phyloP scores from a whole-genome alignment of 2,888 invertebrate genomes.

The Hedychridium roseum region DNA sequence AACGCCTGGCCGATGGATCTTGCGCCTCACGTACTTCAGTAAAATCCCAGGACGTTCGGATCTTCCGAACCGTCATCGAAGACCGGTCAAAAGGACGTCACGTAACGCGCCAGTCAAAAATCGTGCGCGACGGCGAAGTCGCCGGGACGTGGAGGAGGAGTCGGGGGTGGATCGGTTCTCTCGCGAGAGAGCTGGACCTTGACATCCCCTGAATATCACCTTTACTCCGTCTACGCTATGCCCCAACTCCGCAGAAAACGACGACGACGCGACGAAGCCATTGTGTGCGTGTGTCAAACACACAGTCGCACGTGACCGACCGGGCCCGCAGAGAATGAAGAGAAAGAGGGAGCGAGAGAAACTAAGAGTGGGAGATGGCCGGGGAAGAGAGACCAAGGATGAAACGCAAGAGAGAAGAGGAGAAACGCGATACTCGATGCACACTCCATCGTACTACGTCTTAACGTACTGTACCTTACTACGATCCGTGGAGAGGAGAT shows the following conservation, averaged over 20 bases:
- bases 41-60: too few species aligned
- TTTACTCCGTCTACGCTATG: conserved; percentile 5
- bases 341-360: too few species aligned
- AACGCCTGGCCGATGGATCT: too few species aligned
- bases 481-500: conserved; percentile 20
- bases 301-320: too few species aligned
- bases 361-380: too few species aligned
- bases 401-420: not conserved
- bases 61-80: too few species aligned
- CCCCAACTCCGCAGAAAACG: not conserved
- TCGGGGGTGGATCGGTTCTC: conserved; percentile 13
- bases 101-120: too few species aligned
- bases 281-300: conserved; percentile 7
- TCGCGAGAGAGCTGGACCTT: conserved; percentile 24
- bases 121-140: too few species aligned
- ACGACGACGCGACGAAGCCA: conserved; percentile 1
- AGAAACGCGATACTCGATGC: conserved; percentile 1
- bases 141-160: too few species aligned
- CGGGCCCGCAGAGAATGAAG: conserved; percentile 15
- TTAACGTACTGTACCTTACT: conserved; percentile 32
- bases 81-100: too few species aligned
- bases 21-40: too few species aligned
- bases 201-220: conserved; percentile 37
- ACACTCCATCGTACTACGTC: conserved; percentile 23
- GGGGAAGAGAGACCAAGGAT: too few species aligned